These are phyloP conservation scores for Spea multiplicata DNA, from an alignment of 2,113 vertebrate species.

Conservation along the genomic window DNA sequence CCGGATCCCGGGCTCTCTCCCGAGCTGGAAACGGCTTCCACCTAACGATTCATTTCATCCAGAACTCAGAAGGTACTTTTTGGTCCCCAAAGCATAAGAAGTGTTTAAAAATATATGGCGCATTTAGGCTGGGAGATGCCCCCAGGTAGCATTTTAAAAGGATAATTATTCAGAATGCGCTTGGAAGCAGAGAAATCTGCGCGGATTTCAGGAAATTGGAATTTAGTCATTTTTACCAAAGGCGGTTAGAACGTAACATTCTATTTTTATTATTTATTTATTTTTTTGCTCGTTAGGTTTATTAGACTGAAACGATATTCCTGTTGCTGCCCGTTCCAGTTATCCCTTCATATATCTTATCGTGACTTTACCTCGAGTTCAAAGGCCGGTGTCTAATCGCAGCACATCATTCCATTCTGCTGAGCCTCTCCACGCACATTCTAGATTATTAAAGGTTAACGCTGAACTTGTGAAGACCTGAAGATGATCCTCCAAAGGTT, in stretches of 20 bases:
- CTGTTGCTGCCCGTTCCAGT: neutral
- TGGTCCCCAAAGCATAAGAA: neutral
- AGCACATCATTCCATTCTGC: neutral
- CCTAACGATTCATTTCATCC: neutral
- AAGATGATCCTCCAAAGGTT: too few relatives aligned
- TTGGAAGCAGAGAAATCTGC: neutral
- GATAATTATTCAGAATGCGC: slow-evolving; percentile 12
- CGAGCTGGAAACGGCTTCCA: neutral
- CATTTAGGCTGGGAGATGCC: neutral
- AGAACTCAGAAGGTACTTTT: neutral
- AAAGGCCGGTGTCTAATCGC: neutral
- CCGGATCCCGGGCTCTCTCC: too few relatives aligned
- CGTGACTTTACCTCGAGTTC: neutral
- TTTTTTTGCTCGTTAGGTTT: neutral
- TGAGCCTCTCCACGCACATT: neutral
- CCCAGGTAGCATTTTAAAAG: slow-evolving; percentile 15
- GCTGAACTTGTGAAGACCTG: neutral
- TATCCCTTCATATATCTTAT: neutral
- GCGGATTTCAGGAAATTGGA: slow-evolving; percentile 13
- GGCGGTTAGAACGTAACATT: neutral
- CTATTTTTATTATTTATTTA: neutral
- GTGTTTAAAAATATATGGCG: neutral
- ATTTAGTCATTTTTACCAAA: neutral
- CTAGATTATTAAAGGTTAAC: slow-evolving; percentile 1
- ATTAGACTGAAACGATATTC: neutral